Percentiles rank a stretch among this genome's conserved stretches.
Conservation (phyloP, 1,140 invertebrate genomes). For the Pinna nobilis region DNA sequence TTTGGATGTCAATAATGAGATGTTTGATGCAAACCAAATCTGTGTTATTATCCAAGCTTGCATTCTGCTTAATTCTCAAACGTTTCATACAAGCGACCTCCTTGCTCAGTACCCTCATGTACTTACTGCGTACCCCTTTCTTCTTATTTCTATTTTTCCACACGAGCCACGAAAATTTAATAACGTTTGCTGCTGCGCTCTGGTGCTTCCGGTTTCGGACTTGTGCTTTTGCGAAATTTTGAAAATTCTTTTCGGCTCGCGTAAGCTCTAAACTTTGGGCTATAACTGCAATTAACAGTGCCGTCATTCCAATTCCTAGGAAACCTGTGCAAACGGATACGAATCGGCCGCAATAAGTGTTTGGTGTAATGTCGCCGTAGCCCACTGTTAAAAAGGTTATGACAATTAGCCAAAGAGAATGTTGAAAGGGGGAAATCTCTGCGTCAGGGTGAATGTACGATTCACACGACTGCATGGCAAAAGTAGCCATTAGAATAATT, state of each 20-base stretch:
- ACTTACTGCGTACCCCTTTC: too few species aligned
- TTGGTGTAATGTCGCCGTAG: background rate
- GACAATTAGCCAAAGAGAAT: conserved; percentile 5
- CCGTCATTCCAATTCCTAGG: background rate
- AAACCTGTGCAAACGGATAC: conserved; percentile 3
- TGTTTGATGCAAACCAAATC: too few species aligned
- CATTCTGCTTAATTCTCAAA: too few species aligned
- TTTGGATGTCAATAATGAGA: too few species aligned
- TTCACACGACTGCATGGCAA: conserved; percentile 10
- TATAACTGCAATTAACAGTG: background rate
- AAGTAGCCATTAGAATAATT: background rate
- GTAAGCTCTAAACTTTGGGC: conserved; percentile 4
- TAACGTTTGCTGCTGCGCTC: background rate
- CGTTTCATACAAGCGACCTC: too few species aligned
- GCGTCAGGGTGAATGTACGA: background rate
- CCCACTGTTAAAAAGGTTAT: conserved; percentile 2
- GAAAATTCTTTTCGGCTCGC: background rate
- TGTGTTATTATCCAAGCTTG: too few species aligned
- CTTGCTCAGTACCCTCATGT: too few species aligned
- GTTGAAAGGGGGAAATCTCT: background rate
- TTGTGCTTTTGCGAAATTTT: background rate
- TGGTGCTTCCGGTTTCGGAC: background rate
- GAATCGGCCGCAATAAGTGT: background rate
- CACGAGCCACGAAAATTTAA: too few species aligned
- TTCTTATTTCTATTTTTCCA: too few species aligned